phyloP scores from a whole-genome alignment of 2,888 invertebrate species.

The Seladonia tumulorum region DNA sequence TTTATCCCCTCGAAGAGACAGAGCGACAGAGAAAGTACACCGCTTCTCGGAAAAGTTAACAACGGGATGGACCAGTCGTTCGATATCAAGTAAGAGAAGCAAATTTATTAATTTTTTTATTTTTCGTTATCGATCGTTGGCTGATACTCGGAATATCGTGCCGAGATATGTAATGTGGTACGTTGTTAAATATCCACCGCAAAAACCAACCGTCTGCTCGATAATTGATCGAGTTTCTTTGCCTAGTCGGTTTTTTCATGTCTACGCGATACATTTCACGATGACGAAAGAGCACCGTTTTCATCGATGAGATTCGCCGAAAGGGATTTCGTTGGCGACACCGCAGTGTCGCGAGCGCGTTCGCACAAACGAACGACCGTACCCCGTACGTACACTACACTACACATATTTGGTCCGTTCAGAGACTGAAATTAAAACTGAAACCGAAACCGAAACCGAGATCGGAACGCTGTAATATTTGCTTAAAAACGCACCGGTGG shows the following conservation, averaged over 20 bases:
- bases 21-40: background rate
- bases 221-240: too few relatives aligned
- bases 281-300: background rate
- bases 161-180: too few relatives aligned
- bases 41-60: background rate
- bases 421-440: too few relatives aligned
- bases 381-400: background rate
- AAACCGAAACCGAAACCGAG: background rate
- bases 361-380: background rate
- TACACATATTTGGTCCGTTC: too few relatives aligned
- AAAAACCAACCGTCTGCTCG: too few relatives aligned
- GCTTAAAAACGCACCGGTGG: conserved; percentile 19
- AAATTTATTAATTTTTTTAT: background rate
- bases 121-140: too few relatives aligned
- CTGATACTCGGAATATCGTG: background rate
- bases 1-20: conserved; percentile 19
- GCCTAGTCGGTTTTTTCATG: too few relatives aligned
- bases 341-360: background rate
- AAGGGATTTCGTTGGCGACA: background rate
- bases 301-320: background rate
- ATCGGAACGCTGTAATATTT: conserved; percentile 31
- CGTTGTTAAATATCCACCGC: too few relatives aligned
- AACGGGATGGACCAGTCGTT: background rate
- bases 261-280: background rate
- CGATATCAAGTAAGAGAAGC: background rate